phyloP scores from a whole-genome alignment of 2,888 invertebrate genomes.

The Scrobipalpa costella region DNA sequence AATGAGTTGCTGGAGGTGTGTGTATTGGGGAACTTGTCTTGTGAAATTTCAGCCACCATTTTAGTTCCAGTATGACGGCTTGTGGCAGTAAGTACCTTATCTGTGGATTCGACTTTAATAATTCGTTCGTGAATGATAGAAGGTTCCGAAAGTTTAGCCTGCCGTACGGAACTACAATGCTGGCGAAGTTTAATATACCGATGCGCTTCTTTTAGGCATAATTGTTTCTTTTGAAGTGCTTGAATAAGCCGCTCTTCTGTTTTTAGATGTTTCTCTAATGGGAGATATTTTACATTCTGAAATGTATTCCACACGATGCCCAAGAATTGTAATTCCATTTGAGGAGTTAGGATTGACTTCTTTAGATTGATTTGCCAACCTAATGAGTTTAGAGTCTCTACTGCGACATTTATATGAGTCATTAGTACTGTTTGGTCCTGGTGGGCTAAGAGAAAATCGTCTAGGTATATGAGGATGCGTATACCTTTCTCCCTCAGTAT shows the following conservation, averaged over 20 bases:
- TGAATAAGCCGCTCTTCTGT: neutral
- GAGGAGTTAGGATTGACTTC: too few species aligned
- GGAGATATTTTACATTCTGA: too few species aligned
- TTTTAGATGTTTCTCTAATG: neutral
- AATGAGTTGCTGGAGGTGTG: neutral
- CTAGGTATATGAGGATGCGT: too few species aligned
- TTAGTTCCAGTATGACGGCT: neutral
- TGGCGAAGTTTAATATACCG: neutral
- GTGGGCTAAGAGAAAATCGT: too few species aligned
- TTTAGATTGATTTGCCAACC: too few species aligned
- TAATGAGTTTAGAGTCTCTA: too few species aligned
- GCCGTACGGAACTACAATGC: constrained; percentile 1
- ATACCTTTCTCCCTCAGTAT: too few species aligned
- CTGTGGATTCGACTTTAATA: neutral
- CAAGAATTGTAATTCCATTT: too few species aligned
- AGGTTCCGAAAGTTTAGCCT: too few species aligned
- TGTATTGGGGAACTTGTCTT: neutral
- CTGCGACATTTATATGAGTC: too few species aligned
- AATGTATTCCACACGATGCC: too few species aligned
- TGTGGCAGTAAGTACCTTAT: neutral
- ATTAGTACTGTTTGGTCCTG: too few species aligned
- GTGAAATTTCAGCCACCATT: neutral
- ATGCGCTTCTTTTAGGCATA: neutral
- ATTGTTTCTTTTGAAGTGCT: neutral
- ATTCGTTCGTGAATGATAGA: neutral